Evolutionary conservation across 2,888 invertebrate genomes (phyloP).

Genomic region (Chloroclystis v-ata): DNA sequence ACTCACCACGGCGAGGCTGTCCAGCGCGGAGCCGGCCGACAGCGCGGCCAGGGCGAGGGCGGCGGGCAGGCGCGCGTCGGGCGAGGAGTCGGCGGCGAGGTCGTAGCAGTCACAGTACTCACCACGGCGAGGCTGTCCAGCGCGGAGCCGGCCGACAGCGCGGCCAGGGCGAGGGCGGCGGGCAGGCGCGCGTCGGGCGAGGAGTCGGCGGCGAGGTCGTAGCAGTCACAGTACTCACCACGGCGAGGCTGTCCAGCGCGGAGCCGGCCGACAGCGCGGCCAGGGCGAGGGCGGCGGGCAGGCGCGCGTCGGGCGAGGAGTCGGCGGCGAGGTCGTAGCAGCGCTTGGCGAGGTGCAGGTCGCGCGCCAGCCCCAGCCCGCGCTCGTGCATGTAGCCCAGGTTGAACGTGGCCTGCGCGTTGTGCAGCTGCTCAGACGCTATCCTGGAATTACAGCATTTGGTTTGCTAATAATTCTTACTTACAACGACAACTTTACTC

Average conservation of each 20-base stretch:
- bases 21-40: constrained; percentile 50
- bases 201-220: constrained; percentile 82
- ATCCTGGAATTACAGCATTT: constrained; percentile 31
- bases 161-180: constrained; percentile 92
- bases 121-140: too few species aligned
- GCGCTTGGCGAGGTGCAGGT: constrained; percentile 97
- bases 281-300: constrained; percentile 94
- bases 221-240: background rate
- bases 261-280: constrained; percentile 83
- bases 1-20: background rate
- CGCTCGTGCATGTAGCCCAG: constrained; percentile 99
- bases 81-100: constrained; percentile 85
- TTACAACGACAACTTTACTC: too few species aligned
- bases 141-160: constrained; percentile 41
- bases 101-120: background rate
- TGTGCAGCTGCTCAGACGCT: constrained; percentile 90
- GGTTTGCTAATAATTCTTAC: too few species aligned
- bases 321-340: constrained; percentile 92
- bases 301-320: constrained; percentile 93
- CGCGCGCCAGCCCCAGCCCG: constrained; percentile 92
- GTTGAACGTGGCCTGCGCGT: constrained; percentile 99
- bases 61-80: constrained; percentile 96
- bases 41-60: constrained; percentile 92
- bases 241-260: constrained; percentile 79
- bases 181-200: constrained; percentile 96